Evolutionary conservation across 2,888 invertebrate genomes (phyloP).

Genomic region (Suillia variegata): DNA sequence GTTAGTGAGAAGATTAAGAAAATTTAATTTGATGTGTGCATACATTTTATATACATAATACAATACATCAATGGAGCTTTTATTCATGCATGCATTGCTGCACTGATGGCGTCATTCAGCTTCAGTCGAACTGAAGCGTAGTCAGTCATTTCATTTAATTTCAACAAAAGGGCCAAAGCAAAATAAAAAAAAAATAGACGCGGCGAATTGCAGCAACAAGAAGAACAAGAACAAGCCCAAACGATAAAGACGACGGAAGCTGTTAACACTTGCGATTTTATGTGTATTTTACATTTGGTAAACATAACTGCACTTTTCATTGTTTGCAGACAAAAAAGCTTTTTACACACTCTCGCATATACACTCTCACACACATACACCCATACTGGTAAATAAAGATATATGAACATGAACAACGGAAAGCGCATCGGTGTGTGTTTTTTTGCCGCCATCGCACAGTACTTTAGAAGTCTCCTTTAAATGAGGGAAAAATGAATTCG

Average conservation of each 20-base stretch:
- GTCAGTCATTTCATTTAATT: slow-evolving; percentile 38
- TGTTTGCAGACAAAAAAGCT: slow-evolving; percentile 5
- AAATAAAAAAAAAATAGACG: slow-evolving; percentile 25
- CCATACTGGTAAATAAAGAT: background rate
- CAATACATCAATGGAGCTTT: too few relatives aligned
- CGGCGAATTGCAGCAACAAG: slow-evolving; percentile 21
- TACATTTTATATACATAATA: too few relatives aligned
- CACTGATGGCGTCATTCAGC: too few relatives aligned
- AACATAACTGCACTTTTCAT: slow-evolving; percentile 6
- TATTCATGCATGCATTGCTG: too few relatives aligned
- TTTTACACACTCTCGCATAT: background rate
- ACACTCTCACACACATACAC: slow-evolving; percentile 3
- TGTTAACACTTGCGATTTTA: slow-evolving; percentile 5
- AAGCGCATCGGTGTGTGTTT: slow-evolving; percentile 10
- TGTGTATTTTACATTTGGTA: slow-evolving; percentile 5
- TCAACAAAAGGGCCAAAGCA: slow-evolving; percentile 27
- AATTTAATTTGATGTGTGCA: too few relatives aligned
- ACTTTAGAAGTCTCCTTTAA: slow-evolving; percentile 27
- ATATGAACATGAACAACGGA: background rate
- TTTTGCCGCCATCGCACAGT: too few relatives aligned
- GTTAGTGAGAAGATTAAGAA: too few relatives aligned
- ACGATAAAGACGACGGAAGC: slow-evolving; percentile 12
- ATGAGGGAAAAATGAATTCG: too few relatives aligned
- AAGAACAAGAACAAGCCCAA: slow-evolving; percentile 18
- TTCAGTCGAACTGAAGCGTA: background rate